phyloP scores from a whole-genome alignment of 1,140 invertebrate genomes.

The Eufriesea mexicana region DNA sequence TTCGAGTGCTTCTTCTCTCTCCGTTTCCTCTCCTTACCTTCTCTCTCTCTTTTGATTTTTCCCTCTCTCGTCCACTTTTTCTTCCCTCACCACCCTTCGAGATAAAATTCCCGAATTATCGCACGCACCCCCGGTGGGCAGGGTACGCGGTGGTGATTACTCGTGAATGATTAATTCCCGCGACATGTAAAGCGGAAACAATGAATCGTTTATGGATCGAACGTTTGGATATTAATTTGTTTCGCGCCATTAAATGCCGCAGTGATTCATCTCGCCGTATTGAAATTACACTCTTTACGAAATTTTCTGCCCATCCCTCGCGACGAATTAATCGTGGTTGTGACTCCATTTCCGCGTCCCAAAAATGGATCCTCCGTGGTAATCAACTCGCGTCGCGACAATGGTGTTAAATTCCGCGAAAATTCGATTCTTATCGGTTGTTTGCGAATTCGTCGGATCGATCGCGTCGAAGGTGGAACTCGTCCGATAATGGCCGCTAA shows the following conservation, averaged over 20 bases:
- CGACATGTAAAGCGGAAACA: not conserved
- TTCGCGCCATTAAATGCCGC: not conserved
- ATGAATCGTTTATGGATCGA: not conserved
- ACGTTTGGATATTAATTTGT: not conserved
- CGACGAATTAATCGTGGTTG: not conserved
- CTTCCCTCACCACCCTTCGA: not conserved
- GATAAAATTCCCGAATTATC: no score
- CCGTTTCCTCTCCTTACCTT: not conserved
- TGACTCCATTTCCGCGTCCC: no score
- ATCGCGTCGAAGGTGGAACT: not conserved
- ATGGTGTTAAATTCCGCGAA: not conserved
- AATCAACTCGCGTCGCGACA: no score
- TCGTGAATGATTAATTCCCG: not conserved
- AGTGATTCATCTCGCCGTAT: slow-evolving; percentile 6
- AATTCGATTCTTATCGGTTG: not conserved
- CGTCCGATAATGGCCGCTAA: slow-evolving; percentile 18
- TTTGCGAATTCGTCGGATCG: not conserved
- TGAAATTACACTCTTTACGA: not conserved
- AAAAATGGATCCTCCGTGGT: no score
- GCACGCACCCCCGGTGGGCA: no score
- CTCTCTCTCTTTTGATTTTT: slow-evolving; percentile 21
- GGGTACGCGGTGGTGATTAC: not conserved
- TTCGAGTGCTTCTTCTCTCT: not conserved
- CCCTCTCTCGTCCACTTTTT: not conserved
- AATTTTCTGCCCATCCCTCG: not conserved